Base-by-base conservation (phyloP, 2,797 vertebrate species). In the Holocentrus rufus region DNA sequence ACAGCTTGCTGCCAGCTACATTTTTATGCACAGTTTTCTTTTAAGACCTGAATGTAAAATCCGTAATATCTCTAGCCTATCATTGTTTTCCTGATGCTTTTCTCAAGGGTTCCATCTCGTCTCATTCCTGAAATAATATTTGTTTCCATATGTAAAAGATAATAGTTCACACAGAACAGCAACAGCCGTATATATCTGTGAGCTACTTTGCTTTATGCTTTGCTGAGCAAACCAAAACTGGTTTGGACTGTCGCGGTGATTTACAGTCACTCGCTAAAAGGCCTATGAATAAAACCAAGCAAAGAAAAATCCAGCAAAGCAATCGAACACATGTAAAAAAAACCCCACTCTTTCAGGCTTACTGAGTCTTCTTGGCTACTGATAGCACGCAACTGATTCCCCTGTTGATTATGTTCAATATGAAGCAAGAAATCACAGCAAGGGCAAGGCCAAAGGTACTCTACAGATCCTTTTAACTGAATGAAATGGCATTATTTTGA, bases 181-280 rank as follows among this genome's bases (percentile, higher is more conserved):
- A 57, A 22, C 6, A 44, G 34, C 15, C 31, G 39, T 52, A 1
- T 18, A 73, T 36, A 61, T 3, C 3, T 30, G 18, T 18, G n/a
- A 42, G 65, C 31, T 63, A 27, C 34, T 8, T 67, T 18, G n/a
- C 22, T 47, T 47, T 62, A 18, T 17, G 20, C 7, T 25, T 49
- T 5, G 11, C 36, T 27, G 7, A 49, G 6, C 17, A 59, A 76
- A 58, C 11, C 11, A 36, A 67, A 11, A 46, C 10, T 34, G 13
- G 54, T 60, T 49, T 59, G 23, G 27, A 17, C 27, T 49, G 22
- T 36, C 3, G 17, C 13, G 11, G 53, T 55, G n/a, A 56, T 30
- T 73, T 64, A 73, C 8, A 81, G 65, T 46, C 31, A 54, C 25
- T 58, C 44, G 49, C 61, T 79, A 23, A 85, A 80, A 82, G 74